Conservation (phyloP, 1,140 invertebrate species). For the Notospermus geniculatus region DNA sequence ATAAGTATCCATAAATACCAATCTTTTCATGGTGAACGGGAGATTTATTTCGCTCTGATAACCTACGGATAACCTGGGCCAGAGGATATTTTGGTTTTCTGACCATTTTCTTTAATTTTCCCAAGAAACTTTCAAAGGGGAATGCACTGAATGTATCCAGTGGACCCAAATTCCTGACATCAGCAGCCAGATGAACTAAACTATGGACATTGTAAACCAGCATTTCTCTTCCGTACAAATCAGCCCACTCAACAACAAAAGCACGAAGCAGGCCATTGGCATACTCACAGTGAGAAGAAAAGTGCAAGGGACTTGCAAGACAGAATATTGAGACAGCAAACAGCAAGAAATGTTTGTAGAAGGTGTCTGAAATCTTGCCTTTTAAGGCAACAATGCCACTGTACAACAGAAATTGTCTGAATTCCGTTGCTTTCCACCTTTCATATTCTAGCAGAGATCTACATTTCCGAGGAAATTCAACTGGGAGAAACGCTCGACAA, state of each 20-base stretch:
- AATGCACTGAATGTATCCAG: conserved; percentile 55
- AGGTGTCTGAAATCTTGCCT: conserved; percentile 32
- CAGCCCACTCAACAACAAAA: conserved; percentile 38
- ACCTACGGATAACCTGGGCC: conserved; percentile 29
- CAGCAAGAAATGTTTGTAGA: conserved; percentile 54
- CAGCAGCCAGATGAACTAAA: conserved; percentile 52
- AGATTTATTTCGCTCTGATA: too few relatives aligned
- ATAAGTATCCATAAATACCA: too few relatives aligned
- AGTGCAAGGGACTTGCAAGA: conserved; percentile 26
- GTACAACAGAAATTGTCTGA: conserved; percentile 50
- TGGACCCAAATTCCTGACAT: conserved; percentile 49
- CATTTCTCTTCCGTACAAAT: conserved; percentile 37
- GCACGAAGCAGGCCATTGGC: conserved; percentile 32
- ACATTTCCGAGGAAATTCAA: conserved; percentile 44
- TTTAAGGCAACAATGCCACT: conserved; percentile 11
- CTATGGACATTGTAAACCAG: conserved; percentile 54
- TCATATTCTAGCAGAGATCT: conserved; percentile 35
- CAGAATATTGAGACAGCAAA: conserved; percentile 44
- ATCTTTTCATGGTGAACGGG: too few relatives aligned
- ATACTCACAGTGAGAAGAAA: conserved; percentile 25
- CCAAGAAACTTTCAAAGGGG: conserved; percentile 56
- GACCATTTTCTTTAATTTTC: conserved; percentile 47
- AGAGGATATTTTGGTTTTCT: conserved; percentile 31
- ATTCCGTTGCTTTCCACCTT: conserved; percentile 52
- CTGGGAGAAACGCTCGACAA: conserved; percentile 3